A percentile compares a stretch with the other conserved stretches of the same genome.
Evolutionary conservation across 2,888 invertebrate genomes (phyloP).

Genomic region (Zygaena filipendulae): DNA sequence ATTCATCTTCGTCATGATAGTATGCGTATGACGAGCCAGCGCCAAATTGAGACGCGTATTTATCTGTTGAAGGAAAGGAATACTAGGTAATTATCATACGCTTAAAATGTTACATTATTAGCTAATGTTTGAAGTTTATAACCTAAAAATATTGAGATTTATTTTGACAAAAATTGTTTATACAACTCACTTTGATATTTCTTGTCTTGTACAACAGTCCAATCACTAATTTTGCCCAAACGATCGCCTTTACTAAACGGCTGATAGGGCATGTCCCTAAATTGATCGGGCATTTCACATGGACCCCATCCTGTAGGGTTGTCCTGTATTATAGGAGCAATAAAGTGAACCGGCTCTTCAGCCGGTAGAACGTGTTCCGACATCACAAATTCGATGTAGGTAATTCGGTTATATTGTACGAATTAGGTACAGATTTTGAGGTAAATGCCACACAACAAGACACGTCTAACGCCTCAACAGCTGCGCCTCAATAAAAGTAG

Average conservation of each 20-base stretch:
- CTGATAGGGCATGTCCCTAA: slow-evolving; percentile 97
- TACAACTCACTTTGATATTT: slow-evolving; percentile 92
- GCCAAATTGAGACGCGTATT: slow-evolving; percentile 92
- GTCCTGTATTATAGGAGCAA: slow-evolving; percentile 80
- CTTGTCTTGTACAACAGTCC: slow-evolving; percentile 97
- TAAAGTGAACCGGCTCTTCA: slow-evolving; percentile 73
- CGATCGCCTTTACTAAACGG: slow-evolving; percentile 99
- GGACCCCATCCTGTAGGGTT: slow-evolving; percentile 98
- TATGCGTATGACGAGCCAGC: slow-evolving; percentile 98
- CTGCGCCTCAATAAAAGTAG: no score
- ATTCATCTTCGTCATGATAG: slow-evolving; percentile 98
- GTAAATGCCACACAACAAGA: slow-evolving; percentile 50
- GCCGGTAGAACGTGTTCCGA: slow-evolving; percentile 65
- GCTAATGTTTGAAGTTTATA: no score
- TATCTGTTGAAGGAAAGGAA: slow-evolving; percentile 63
- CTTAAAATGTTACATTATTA: slow-evolving; percentile 16
- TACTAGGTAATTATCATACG: slow-evolving; percentile 11
- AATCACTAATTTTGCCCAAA: slow-evolving; percentile 98
- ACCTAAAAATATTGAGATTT: no score
- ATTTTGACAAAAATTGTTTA: no score
- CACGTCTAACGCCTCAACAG: no score
- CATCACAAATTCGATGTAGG: no score
- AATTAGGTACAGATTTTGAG: no score
- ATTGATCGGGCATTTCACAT: slow-evolving; percentile 92
- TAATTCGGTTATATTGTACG: no score